Evolutionary conservation across 2,113 vertebrate species (phyloP), one percentile per base, ranked within the genome.

Genomic region (Gallinago undulata): DNA sequence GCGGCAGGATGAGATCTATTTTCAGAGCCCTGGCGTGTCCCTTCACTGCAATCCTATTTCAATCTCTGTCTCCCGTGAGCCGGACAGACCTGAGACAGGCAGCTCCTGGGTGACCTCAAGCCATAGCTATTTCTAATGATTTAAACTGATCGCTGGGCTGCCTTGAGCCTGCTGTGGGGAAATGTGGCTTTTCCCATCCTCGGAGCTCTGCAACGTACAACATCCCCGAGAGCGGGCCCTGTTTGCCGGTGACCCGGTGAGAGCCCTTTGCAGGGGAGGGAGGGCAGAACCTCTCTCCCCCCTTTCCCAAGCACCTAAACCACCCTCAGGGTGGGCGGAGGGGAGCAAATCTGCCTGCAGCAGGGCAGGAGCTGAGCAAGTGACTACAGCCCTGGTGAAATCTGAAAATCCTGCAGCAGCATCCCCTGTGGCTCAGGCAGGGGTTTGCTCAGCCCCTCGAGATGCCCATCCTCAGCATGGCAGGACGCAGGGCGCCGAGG

Each of bases 141-240:
- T 78, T 63, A 51, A 94, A 56, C 18, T 81, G 45, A 45, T 67
- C 2, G 3, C 72, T 77, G 72, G 69, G 82, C 66, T 93, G 66
- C 57, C 75, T 53, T 53, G 67, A 86, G 64, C 72, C 64, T 69
- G 50, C 35, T 24, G 27, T 14, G 56, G 8, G 28, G 41, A 86
- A 90, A 75, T 1, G 4, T 39, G 19, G 19, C 51, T 22, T 64
- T 90, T 84, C 62, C 43, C 37, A 41, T 67, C 13, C 55, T 30
- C 30, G 27, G n/a, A 55, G 35, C 76, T 73, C 30, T 77, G 55
- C 86, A 55, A 2, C 2, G 2, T 30, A 31, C 30, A 39, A 6
- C 0, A 1, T 66, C n/a, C 68, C 55, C 0, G 0, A n/a, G 50
- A 63, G 59, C 0, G 0, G 56, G 51, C 28, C 1, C 0, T 55